These are phyloP conservation scores for Rhea americana DNA, from an alignment of 2,113 vertebrate genomes.

Conservation along the genomic window DNA sequence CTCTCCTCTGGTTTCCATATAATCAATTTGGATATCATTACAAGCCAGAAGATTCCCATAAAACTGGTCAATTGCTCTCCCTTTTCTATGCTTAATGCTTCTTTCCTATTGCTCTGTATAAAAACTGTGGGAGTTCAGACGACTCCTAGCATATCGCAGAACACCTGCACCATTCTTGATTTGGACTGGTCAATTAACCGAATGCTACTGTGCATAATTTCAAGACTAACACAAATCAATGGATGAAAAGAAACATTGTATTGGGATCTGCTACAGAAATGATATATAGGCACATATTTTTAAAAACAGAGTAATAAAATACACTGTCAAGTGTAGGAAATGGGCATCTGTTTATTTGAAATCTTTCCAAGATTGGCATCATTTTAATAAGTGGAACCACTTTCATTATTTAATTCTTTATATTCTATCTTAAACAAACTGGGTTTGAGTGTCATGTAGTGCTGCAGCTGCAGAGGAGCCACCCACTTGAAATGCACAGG, in stretches of 20 bases:
- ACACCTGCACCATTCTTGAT: not conserved
- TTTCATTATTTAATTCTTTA: not conserved
- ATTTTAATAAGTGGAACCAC: not conserved
- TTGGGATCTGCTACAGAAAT: not conserved
- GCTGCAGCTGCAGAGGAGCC: not conserved
- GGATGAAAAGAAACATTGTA: not conserved
- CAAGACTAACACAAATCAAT: not conserved
- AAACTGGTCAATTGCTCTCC: not conserved
- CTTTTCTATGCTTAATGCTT: not conserved
- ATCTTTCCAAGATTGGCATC: not conserved
- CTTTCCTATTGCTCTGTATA: not conserved
- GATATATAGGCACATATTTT: not conserved
- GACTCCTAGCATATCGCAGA: not conserved
- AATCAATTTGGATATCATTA: not conserved
- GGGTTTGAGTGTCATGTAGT: not conserved
- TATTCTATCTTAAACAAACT: not conserved
- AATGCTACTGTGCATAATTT: not conserved
- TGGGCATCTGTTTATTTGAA: not conserved
- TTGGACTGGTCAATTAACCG: not conserved
- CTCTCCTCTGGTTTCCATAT: not conserved
- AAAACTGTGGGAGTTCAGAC: not conserved
- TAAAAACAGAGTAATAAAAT: not conserved
- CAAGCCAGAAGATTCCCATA: not conserved
- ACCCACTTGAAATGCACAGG: not conserved
- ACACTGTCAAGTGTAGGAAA: not conserved